Percentiles rank a stretch among this genome's conserved stretches.
These are phyloP conservation scores for Limnephilus rhombicus DNA, from an alignment of 2,888 invertebrate genomes.

Conservation along the genomic window DNA sequence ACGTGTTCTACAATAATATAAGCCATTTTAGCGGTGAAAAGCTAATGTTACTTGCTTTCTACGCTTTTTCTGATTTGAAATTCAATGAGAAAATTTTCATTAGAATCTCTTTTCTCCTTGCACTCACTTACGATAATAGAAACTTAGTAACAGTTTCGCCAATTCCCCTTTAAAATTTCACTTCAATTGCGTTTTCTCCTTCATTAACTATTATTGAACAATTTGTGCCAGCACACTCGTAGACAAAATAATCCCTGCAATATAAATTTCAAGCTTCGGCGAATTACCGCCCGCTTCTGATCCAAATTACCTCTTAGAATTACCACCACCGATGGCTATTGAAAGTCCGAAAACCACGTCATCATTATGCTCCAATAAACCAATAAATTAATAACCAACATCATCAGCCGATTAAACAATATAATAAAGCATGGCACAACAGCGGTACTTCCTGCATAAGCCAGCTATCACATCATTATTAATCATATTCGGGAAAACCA, in stretches of 20 bases:
- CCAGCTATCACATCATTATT: not conserved
- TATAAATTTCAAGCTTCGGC: not conserved
- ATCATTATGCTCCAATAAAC: not conserved
- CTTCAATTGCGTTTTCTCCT: not conserved
- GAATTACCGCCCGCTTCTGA: not conserved
- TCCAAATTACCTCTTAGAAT: not conserved
- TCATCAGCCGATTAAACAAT: not conserved
- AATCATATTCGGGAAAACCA: not conserved
- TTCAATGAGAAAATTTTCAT: not conserved
- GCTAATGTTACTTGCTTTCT: not conserved
- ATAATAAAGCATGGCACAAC: not conserved
- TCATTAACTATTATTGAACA: not conserved
- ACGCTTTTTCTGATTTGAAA: not conserved
- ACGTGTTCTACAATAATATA: not conserved
- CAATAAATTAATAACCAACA: not conserved
- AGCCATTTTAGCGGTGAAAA: not conserved
- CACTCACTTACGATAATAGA: not conserved
- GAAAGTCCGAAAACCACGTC: not conserved
- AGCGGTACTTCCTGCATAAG: not conserved
- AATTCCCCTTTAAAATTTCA: not conserved
- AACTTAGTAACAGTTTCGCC: not conserved
- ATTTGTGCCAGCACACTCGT: not conserved
- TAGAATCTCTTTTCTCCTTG: not conserved
- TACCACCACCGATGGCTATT: not conserved
- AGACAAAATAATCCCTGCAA: not conserved